Base-by-base conservation (phyloP, 2,888 invertebrate genomes). In the Lasioglossum calceatum region DNA sequence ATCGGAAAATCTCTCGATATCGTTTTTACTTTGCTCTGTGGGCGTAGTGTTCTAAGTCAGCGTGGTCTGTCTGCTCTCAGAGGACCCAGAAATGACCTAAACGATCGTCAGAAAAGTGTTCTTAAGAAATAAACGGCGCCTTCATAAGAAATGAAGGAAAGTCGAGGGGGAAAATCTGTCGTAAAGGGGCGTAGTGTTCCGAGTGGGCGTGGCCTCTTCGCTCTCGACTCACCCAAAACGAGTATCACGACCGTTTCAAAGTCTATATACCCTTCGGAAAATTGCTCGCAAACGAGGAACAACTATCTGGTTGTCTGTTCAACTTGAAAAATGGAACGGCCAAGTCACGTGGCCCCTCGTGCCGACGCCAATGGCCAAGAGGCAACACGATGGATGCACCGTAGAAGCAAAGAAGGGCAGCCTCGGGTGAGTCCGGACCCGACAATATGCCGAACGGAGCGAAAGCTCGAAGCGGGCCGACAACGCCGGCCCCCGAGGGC, bases 401-500 rank as follows among this genome's bases (percentile, higher is more conserved):
- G 39, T 71, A 67, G 71, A 64, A 74, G 75, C 71, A 78, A 89
- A 84, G 85, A 82, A 82, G 74, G 78, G 67, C 58, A 70, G 77
- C 23, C 70, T 75, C 79, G 54, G 50, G 78, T 3, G 32, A 32
- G 81, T 64, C 82, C 67, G 64, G 79, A 81, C 71, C 88, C 81
- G 81, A 86, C 84, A 79, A 80, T 85, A 87, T 84, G 81, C 73
- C 83, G 81, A 77, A 75, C 67, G 85, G 70, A 39, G 82, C 61
- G 76, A 89, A 82, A 84, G 79, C 75, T 86, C 79, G 79, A 88
- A 85, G 81, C 82, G 82, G 75, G 50, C 79, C 76, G 78, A 77
- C 82, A 87, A 82, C 81, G 87, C 87, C 88, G 86, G 87, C 87
- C 83, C 90, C 90, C 89, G 89, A 89, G 88, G 92, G 90, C 92